Evolutionary conservation across 92 coral and sea anemone species (phyloP).

Genomic region (Phenganax marumi): DNA sequence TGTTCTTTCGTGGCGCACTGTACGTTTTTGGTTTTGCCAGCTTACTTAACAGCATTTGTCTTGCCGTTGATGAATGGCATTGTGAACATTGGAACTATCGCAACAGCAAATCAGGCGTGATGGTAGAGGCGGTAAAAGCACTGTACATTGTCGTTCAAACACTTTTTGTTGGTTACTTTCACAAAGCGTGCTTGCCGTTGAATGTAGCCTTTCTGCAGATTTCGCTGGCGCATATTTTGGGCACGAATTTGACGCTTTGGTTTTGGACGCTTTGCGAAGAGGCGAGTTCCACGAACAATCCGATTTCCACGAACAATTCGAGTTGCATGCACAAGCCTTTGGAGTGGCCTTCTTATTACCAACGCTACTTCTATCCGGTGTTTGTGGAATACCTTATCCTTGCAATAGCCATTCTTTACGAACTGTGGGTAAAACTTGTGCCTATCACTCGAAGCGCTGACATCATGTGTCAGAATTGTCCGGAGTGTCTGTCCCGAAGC

Average conservation of each 20-base stretch:
- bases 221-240: background rate
- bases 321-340: background rate
- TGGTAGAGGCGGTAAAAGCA: background rate
- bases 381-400: conserved; percentile 9
- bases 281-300: background rate
- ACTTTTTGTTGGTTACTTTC: background rate
- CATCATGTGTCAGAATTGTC: background rate
- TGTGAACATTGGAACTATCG: background rate
- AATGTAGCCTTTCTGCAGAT: conserved; percentile 4
- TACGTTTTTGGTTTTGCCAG: conserved; percentile 11
- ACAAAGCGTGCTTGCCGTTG: background rate
- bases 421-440: background rate
- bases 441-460: no score
- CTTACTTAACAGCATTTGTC: background rate
- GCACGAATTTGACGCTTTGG: conserved; percentile 11
- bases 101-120: background rate
- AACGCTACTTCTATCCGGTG: background rate
- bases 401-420: background rate
- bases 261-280: conserved; percentile 19
- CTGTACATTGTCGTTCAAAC: background rate
- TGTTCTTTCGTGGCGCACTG: conserved; percentile 3
- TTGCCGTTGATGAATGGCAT: background rate
- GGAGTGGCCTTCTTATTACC: background rate
- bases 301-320: no score
- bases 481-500: background rate